Base-by-base conservation (phyloP, 1,140 invertebrate genomes). In the Maconellicoccus hirsutus region DNA sequence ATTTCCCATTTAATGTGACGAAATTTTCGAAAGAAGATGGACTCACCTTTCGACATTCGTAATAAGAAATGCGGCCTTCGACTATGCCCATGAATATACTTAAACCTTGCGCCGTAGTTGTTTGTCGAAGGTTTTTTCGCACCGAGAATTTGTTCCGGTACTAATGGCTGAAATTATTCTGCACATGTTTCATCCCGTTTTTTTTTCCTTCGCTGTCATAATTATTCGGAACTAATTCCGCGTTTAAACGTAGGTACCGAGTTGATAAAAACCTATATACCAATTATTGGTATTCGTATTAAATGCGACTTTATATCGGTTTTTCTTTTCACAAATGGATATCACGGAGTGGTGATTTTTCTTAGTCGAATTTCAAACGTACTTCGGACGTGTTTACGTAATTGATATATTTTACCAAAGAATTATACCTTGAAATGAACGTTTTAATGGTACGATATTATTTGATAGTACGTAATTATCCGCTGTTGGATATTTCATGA, bases 51-150 rank as follows among this genome's bases (percentile, higher is more conserved):
- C n/a, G n/a, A 52, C n/a, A 52, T 52, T 16, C 42, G 42, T 52
- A 52, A 52, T 52, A 52, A 52, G 42, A 52, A 52, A 52, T 52
- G 42, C 42, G 42, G 42, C 42, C 42, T 52, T 52, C 42, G 42
- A 14, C n/a, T 6, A 8, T 52, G 42, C 42, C 42, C 42, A 52
- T 52, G 42, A 52, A 52, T 52, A 52, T 52, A 52, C 42, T 52
- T 52, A 52, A 52, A 52, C 42, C 42, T 52, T 52, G 42, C 3
- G 12, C 29, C 29, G 6, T 52, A 19, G 42, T 52, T 52, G 16
- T 52, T 52, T 52, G 42, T 52, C 12, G 6, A 52, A 52, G 42
- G 42, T 52, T 52, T 52, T 52, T 52, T 16, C 16, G 12, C 42
- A 4, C 12, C 29, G 29, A 33, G 29, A 33, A 52, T 52, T 52